Evolutionary conservation across 2,113 vertebrate genomes (phyloP).

Genomic region (Cyphomyrus discorhynchus): DNA sequence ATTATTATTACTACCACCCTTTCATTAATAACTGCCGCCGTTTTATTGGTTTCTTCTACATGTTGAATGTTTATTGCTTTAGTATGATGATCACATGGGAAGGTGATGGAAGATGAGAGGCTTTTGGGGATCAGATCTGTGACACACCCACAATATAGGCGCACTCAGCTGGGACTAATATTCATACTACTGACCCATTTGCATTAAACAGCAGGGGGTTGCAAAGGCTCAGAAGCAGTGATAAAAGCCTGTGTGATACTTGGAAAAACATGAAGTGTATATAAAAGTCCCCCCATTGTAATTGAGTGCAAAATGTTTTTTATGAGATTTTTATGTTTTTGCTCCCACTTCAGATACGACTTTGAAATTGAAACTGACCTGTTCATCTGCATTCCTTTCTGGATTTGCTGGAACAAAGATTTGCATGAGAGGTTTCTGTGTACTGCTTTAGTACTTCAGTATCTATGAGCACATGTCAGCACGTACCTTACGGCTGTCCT

Average conservation of each 20-base stretch:
- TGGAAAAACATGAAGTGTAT: background rate
- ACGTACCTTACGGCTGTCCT: background rate
- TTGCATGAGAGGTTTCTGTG: background rate
- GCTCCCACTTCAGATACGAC: constrained; percentile 22
- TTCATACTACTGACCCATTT: background rate
- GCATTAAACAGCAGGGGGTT: background rate
- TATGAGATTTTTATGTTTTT: background rate
- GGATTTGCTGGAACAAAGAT: background rate
- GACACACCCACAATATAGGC: background rate
- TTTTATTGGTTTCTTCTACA: constrained; percentile 18
- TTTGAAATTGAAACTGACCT: background rate
- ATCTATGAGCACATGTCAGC: background rate
- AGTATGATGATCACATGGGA: background rate
- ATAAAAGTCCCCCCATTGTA: background rate
- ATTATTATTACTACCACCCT: background rate
- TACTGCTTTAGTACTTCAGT: background rate
- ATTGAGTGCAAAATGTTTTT: background rate
- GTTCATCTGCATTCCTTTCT: background rate
- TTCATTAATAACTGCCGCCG: constrained; percentile 26
- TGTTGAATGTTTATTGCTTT: constrained; percentile 9
- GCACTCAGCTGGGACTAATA: background rate
- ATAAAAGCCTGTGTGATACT: background rate
- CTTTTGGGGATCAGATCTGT: background rate
- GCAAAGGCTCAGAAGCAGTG: background rate
- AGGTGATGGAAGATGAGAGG: background rate